phyloP scores from a whole-genome alignment of 2,797 vertebrate species.

The Anniella stebbinsi region DNA sequence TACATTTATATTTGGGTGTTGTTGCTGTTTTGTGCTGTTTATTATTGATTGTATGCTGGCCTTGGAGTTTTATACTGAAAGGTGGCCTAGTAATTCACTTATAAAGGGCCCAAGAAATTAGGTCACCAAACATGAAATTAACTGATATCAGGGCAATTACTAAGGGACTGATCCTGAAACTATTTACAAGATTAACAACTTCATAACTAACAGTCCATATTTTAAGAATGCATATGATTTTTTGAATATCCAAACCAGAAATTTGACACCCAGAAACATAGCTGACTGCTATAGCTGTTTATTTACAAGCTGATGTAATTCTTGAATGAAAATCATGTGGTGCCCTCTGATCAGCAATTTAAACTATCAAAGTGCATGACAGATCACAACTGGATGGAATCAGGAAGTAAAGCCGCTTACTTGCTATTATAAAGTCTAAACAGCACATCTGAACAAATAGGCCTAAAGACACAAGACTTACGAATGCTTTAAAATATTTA shows the following conservation, averaged over 20 bases:
- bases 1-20: background rate
- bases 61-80: background rate
- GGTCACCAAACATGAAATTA: background rate
- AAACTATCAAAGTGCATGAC: constrained; percentile 55
- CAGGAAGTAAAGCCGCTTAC: constrained; percentile 33
- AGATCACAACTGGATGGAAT: constrained; percentile 42
- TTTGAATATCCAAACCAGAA: background rate
- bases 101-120: background rate
- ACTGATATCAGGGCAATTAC: background rate
- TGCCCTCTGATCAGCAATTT: constrained; percentile 22
- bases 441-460: constrained; percentile 28
- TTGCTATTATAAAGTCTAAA: constrained; percentile 46
- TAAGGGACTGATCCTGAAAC: background rate
- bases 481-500: background rate
- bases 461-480: constrained; percentile 11
- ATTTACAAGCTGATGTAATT: constrained; percentile 38
- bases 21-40: background rate
- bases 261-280: constrained; percentile 2
- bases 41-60: background rate
- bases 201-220: background rate
- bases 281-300: constrained; percentile 18
- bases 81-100: background rate
- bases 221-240: background rate
- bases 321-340: constrained; percentile 17
- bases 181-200: background rate